Conservation (phyloP, 2,888 invertebrate species). For the Megalurothrips usitatus region DNA sequence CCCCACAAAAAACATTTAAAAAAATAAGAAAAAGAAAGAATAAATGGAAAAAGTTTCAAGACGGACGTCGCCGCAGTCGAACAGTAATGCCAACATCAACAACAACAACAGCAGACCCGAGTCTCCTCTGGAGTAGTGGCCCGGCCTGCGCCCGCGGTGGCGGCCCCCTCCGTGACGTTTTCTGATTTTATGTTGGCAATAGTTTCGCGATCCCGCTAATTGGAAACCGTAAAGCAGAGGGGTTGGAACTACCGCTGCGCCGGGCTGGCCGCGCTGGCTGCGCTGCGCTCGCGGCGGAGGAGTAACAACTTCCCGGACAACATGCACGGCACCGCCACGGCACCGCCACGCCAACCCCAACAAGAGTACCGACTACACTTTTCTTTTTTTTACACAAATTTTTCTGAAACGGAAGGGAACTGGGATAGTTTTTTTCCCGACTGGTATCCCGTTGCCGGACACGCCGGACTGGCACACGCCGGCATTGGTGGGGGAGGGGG, state of each 20-base stretch:
- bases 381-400: too few relatives aligned
- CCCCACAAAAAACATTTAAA: background rate
- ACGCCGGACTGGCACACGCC: background rate
- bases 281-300: background rate
- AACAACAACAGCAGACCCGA: too few relatives aligned
- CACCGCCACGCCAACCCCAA: background rate
- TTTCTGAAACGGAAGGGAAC: too few relatives aligned
- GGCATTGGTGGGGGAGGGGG: background rate
- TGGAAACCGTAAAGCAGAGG: conserved; percentile 1
- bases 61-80: background rate
- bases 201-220: background rate
- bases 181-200: too few relatives aligned
- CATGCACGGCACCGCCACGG: background rate
- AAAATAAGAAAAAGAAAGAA: background rate
- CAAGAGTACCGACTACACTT: background rate
- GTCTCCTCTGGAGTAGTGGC: background rate
- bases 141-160: too few relatives aligned
- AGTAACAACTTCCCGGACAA: background rate
- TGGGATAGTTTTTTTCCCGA: too few relatives aligned
- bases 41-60: background rate
- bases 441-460: too few relatives aligned
- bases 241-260: background rate
- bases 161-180: too few relatives aligned
- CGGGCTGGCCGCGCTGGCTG: background rate
- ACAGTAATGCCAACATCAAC: too few relatives aligned